Base-by-base conservation (phyloP, 2,888 invertebrate species). In the Tethea ocularis region DNA sequence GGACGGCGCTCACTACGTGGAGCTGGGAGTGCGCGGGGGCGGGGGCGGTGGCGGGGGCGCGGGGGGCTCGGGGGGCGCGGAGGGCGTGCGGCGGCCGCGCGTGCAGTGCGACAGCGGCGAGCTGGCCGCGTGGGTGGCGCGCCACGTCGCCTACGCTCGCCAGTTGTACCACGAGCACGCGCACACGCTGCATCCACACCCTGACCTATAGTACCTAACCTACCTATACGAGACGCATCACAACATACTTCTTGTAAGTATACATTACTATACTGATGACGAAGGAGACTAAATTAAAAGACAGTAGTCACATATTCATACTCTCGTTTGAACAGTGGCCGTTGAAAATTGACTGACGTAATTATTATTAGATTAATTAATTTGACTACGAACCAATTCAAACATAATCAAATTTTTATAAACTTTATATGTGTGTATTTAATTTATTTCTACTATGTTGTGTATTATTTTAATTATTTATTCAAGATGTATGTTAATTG, bases 131-230 rank as follows among this genome's bases (percentile, higher is more conserved):
- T 94, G 95, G 91, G 95, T 96, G 67, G 95, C 96, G 26, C 95
- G 96, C 69, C 96, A 98, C 93, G 97, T 98, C 66, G 97, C 97
- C 79, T 97, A 97, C 88, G 98, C 98, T 59, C 96, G 97, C 85
- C 96, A 96, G 77, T 95, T 98, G 81, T 96, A 96, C 88, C 96
- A 97, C 82, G 98, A 98, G 91, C 94, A 95, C 66, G 94, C 95
- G 77, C 96, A 97, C 82, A 97, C 97, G 58, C 93, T 96, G 67
- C 93, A 70, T 59, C 84, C 88, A 59, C 82, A 77, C 74, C 17
- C 71, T 13, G 82, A 84, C 77, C 69, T 75, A 20, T 82, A 69
- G 41, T 4, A 13, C 36, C 1, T 36, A 15, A 15, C 13, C 15
- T 0, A 11, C 41, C 41, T 41, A 6, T 15, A 36, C 33, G 8